Conservation (phyloP, 2,888 invertebrate species). For the Caenorhabditis sp. region DNA sequence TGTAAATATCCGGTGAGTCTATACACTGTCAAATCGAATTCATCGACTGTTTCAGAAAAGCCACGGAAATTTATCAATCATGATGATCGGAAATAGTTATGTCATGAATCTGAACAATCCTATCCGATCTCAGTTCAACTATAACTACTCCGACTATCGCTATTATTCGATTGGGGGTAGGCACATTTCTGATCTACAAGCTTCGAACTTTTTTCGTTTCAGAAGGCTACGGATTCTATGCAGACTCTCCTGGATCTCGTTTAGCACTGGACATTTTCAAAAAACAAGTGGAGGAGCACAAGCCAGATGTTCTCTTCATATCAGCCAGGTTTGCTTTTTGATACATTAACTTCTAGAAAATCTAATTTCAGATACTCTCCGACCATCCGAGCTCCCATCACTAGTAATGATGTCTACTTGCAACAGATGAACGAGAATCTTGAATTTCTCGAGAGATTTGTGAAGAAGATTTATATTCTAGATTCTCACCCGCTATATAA, state of each 20-base stretch:
- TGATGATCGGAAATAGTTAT: slow-evolving; percentile 48
- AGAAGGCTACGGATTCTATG: slow-evolving; percentile 29
- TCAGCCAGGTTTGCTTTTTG: background rate
- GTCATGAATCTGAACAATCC: background rate
- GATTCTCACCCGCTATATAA: slow-evolving; percentile 37
- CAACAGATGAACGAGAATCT: slow-evolving; percentile 38
- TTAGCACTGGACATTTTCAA: background rate
- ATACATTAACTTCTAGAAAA: background rate
- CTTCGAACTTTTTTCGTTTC: background rate
- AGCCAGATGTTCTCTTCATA: slow-evolving; percentile 41
- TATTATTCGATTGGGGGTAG: slow-evolving; percentile 12
- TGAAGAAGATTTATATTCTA: slow-evolving; percentile 32
- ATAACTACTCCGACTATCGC: slow-evolving; percentile 22
- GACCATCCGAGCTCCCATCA: slow-evolving; percentile 1
- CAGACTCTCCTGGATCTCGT: background rate
- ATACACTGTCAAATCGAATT: background rate
- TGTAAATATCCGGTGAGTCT: slow-evolving; percentile 25
- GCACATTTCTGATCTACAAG: background rate
- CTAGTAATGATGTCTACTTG: slow-evolving; percentile 4
- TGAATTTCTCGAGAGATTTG: slow-evolving; percentile 19
- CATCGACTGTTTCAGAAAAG: slow-evolving; percentile 19
- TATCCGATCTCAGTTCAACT: slow-evolving; percentile 14
- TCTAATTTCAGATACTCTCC: slow-evolving; percentile 14
- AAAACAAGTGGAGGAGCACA: slow-evolving; percentile 2
- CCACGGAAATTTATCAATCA: slow-evolving; percentile 34